Conservation (phyloP, 2,888 invertebrate species). For the Neoscelio sp. region DNA sequence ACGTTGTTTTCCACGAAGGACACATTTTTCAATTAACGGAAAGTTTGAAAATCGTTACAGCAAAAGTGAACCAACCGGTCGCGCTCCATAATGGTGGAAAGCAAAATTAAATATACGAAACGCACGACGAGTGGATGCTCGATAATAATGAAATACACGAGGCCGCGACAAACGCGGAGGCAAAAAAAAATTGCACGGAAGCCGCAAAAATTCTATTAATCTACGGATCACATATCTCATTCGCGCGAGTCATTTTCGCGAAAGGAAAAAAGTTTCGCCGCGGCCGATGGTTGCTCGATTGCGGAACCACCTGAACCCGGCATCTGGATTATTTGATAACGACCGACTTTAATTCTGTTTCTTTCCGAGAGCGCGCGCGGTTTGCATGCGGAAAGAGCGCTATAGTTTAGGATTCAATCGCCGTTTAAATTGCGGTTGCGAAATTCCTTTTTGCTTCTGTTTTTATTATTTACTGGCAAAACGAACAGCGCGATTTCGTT, state of each 20-base stretch:
- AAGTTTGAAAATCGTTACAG: background rate
- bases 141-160: background rate
- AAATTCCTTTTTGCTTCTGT: too few relatives aligned
- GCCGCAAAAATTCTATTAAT: conserved; percentile 2
- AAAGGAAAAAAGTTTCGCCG: background rate
- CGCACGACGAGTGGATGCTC: background rate
- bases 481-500: too few relatives aligned
- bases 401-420: too few relatives aligned
- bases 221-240: background rate
- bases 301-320: too few relatives aligned
- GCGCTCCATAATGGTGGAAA: background rate
- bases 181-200: conserved; percentile 4
- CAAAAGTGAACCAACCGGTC: background rate
- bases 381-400: too few relatives aligned
- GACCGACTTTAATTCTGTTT: too few relatives aligned
- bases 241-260: background rate
- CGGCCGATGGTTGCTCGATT: too few relatives aligned
- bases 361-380: too few relatives aligned
- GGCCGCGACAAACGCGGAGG: background rate
- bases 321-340: too few relatives aligned
- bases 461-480: too few relatives aligned
- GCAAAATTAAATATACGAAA: background rate
- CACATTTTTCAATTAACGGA: background rate
- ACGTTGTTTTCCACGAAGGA: too few relatives aligned
- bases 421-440: too few relatives aligned